Conservation (phyloP, 2,797 vertebrate genomes). For the Oreochromis grahami region DNA sequence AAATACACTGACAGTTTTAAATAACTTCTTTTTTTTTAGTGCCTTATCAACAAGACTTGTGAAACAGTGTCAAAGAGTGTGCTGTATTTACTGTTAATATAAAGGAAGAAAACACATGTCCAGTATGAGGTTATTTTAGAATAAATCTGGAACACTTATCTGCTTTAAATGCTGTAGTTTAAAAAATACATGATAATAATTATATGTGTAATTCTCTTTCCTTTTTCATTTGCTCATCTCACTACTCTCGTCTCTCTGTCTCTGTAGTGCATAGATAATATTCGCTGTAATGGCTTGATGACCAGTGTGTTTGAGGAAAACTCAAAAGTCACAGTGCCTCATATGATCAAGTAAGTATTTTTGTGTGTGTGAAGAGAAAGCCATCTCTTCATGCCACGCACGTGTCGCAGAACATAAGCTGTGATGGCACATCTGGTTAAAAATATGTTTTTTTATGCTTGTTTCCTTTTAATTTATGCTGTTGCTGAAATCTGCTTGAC, state of each 20-base stretch:
- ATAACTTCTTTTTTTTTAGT: background rate
- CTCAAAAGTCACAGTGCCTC: constrained; percentile 97
- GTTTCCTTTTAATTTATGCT: constrained; percentile 6
- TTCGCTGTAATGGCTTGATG: constrained; percentile 98
- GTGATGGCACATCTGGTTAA: background rate
- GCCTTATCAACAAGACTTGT: background rate
- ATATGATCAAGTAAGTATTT: constrained; percentile 96
- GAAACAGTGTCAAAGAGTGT: background rate
- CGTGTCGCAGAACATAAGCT: background rate
- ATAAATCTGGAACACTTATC: background rate
- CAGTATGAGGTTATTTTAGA: background rate
- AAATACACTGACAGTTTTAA: background rate
- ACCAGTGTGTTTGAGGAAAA: constrained; percentile 98
- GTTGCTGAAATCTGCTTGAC: background rate
- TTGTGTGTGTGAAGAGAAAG: constrained; percentile 39
- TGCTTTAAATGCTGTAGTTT: background rate
- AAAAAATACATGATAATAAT: background rate
- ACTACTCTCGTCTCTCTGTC: background rate
- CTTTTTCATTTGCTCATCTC: background rate
- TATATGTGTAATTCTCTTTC: background rate
- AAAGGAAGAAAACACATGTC: background rate
- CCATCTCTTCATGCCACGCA: constrained; percentile 24
- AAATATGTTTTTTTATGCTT: constrained; percentile 16
- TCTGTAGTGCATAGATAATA: constrained; percentile 94
- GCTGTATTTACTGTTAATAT: background rate